Base-by-base conservation (phyloP, 2,888 invertebrate genomes). In the Odontothrips loti region DNA sequence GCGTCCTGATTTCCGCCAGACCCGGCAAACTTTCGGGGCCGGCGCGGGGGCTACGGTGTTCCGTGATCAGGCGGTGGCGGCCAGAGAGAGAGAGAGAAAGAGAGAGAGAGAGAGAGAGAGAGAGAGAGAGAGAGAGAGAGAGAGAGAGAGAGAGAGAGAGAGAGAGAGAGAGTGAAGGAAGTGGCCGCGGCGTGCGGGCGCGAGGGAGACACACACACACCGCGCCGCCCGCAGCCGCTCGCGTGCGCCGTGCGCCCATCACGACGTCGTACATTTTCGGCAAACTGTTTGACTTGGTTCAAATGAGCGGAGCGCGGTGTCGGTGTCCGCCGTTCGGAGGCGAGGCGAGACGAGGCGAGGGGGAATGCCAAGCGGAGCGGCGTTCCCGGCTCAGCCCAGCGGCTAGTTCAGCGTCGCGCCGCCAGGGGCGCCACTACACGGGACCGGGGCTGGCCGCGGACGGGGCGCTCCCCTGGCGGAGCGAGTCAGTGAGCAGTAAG, bases 61-160 rank as follows among this genome's bases (percentile, higher is more conserved):
- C n/a, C n/a, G n/a, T n/a, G n/a, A 43, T 43, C 34, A 43, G 34
- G 34, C 34, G 34, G 34, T 43, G 34, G 34, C 4, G 1, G 51
- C 2, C 1, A 10, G 51, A 2, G 51, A 51, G 51, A 10, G 51
- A 51, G 51, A 51, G 51, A 51, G 51, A 51, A 10, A 51, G 51
- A 51, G 51, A 51, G 51, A 51, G 51, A 51, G 51, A 2, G 51
- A 51, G 10, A 10, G 51, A 2, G 51, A 51, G 51, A 10, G 51
- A 51, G 51, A 51, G 51, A 51, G 51, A 51, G 51, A 51, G 51
- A 51, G 51, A 51, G 51, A 51, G 51, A 51, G 51, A 51, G 51
- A 51, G 51, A 51, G 51, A 51, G 51, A 51, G 51, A 51, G 51
- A 51, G 51, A 51, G 51, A 51, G 51, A 51, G 51, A 51, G 51